A percentile compares a stretch with the other conserved stretches of the same genome.
These are phyloP conservation scores for Thymelicus lineola DNA, from an alignment of 2,888 invertebrate genomes.

Conservation along the genomic window DNA sequence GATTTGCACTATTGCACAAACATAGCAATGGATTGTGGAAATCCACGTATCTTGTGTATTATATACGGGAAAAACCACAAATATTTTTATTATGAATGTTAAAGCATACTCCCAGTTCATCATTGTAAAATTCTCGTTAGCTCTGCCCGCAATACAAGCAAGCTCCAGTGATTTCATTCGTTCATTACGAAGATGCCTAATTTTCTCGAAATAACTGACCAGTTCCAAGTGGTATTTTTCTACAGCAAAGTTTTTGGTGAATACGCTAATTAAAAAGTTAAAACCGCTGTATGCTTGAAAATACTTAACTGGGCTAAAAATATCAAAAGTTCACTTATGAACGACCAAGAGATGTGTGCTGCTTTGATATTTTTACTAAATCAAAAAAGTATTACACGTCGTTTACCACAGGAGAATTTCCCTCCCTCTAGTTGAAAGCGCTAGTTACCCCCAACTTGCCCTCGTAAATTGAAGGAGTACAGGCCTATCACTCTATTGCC, in stretches of 20 bases:
- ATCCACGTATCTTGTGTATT: slow-evolving; percentile 1
- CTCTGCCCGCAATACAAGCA: slow-evolving; percentile 72
- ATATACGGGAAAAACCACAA: slow-evolving; percentile 36
- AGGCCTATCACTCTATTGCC: no score
- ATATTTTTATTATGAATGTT: slow-evolving; percentile 55
- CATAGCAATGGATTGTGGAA: background rate
- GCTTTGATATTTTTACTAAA: no score
- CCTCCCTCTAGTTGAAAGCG: no score
- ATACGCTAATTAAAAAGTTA: slow-evolving; percentile 32
- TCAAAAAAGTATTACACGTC: no score
- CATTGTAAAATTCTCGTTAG: slow-evolving; percentile 73
- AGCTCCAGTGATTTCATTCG: slow-evolving; percentile 72
- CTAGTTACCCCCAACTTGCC: no score
- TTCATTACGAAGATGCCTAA: slow-evolving; percentile 58
- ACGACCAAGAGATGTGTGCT: no score
- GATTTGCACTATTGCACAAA: background rate
- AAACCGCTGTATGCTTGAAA: slow-evolving; percentile 1
- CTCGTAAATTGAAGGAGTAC: no score
- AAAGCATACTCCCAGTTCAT: slow-evolving; percentile 66
- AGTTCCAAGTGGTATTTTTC: slow-evolving; percentile 45
- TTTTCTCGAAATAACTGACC: slow-evolving; percentile 61
- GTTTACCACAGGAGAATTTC: no score
- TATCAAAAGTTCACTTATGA: no score
- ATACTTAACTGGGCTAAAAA: no score
- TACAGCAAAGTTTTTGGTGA: slow-evolving; percentile 27